A percentile compares a stretch with the other conserved stretches of the same genome.
These are phyloP conservation scores for Itoplectis maculator DNA, from an alignment of 2,888 invertebrate genomes.

Conservation along the genomic window DNA sequence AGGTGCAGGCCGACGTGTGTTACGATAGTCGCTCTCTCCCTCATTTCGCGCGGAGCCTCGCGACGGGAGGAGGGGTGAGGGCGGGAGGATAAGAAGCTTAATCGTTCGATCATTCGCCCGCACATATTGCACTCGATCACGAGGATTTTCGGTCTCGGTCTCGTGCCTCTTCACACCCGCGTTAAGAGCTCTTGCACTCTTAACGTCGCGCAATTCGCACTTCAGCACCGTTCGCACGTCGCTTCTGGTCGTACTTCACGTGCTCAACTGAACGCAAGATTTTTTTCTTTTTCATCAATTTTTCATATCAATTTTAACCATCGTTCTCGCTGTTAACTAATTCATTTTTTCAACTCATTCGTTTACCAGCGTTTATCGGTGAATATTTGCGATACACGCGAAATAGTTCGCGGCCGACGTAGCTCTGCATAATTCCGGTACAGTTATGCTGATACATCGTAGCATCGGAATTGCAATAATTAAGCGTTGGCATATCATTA, in stretches of 20 bases:
- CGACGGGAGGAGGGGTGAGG: background rate
- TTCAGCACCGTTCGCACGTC: background rate
- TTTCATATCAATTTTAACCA: too few species aligned
- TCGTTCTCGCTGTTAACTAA: too few species aligned
- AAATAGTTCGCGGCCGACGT: slow-evolving; percentile 26
- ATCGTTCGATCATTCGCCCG: slow-evolving; percentile 43
- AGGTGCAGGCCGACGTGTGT: slow-evolving; percentile 10
- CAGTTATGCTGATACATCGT: slow-evolving; percentile 41
- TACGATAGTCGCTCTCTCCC: slow-evolving; percentile 27
- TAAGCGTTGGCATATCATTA: slow-evolving; percentile 66
- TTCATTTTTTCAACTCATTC: too few species aligned
- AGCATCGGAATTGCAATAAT: slow-evolving; percentile 57
- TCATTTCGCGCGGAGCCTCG: background rate
- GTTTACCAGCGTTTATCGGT: too few species aligned
- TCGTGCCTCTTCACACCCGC: background rate
- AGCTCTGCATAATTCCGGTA: slow-evolving; percentile 12
- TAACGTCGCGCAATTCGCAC: slow-evolving; percentile 1
- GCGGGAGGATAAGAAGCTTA: slow-evolving; percentile 21
- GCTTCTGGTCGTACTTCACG: background rate
- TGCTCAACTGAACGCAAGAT: too few species aligned
- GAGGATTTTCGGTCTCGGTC: slow-evolving; percentile 2
- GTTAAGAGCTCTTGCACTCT: background rate
- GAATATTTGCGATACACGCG: background rate
- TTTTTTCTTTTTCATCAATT: too few species aligned
- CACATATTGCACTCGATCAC: slow-evolving; percentile 27